Base-by-base conservation (phyloP, 2,888 invertebrate genomes). In the Tyria jacobaeae region DNA sequence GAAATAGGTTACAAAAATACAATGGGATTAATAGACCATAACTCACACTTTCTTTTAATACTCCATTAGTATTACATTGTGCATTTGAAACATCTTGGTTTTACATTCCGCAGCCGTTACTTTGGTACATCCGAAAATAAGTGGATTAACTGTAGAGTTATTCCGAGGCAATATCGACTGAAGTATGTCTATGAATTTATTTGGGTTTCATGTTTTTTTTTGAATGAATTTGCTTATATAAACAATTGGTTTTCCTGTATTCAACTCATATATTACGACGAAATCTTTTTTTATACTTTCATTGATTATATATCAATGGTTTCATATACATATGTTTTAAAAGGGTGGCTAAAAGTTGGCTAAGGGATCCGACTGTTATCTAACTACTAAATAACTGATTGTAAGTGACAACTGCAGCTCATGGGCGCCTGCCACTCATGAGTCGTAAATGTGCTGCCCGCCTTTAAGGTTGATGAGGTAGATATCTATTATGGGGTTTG, bases 21-120 rank as follows among this genome's bases (percentile, higher is more conserved):
- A 60, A 62, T 58, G 50, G 67, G 67, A 75, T 70, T 75, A 69
- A 75, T 67, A 69, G 78, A 50, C 57, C 51, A 69, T 75, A 70
- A 77, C 60, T 75, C 71, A 74, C 35, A 48, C n/a, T 14, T 48
- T 49, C 68, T 68, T 68, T 71, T 74, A 69, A 61, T 60, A 69
- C 60, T 50, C 57, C 59, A 62, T 59, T 60, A 15, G 66, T 60
- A 50, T 31, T 31, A 17, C 3, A 21, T 21, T 44, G 41, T 44
- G 17, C 9, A 44, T 17, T 44, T 12, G 17, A 37, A 31, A 35
- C 25, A 73, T 70, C 57, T 60, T 54, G 50, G 44, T 57, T 25
- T 54, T 12, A 24, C 50, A 58, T 70, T 53, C 27, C 52, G 59
- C 60, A 34, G 6, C 39, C 56, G 25, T 49, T 35, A 27, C 5